Conservation (phyloP, 30 jellyfish, hydroid and myxozoan species). For the Aurelia aurita region DNA sequence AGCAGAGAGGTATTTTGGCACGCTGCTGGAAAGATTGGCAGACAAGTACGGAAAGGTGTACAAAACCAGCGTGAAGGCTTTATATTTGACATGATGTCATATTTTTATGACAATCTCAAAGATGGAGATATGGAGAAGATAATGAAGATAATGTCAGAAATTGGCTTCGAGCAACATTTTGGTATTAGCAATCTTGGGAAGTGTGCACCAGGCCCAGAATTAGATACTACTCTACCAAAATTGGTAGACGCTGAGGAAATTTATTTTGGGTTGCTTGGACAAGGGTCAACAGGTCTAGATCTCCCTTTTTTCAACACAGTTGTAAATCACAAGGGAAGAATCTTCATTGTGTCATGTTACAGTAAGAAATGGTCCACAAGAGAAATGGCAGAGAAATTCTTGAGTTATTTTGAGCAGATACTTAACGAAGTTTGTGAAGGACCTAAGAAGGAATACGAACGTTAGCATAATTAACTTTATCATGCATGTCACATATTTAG, state of each 20-base stretch:
- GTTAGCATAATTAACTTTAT: too few species aligned
- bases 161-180: slow-evolving; percentile 12
- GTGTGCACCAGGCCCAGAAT: slow-evolving; percentile 52
- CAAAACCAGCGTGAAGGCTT: slow-evolving; percentile 6
- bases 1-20: slow-evolving; percentile 39
- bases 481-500: not conserved
- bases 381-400: slow-evolving; percentile 35
- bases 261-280: slow-evolving; percentile 52
- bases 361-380: too few species aligned
- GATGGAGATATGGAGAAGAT: not conserved
- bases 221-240: slow-evolving; percentile 24
- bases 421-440: slow-evolving; percentile 38
- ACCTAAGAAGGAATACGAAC: slow-evolving; percentile 21
- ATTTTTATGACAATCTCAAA: slow-evolving; percentile 9
- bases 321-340: too few species aligned
- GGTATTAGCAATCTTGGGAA: slow-evolving; percentile 49
- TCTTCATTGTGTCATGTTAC: too few species aligned
- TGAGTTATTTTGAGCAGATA: not conserved
- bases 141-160: not conserved
- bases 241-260: slow-evolving; percentile 48
- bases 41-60: not conserved
- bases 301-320: too few species aligned
- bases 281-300: too few species aligned
- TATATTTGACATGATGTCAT: not conserved
- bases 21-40: slow-evolving; percentile 14